Evolutionary conservation across 1,140 invertebrate species (phyloP), one percentile per base, ranked within the genome.

Genomic region (Drosophila chauvacae): DNA sequence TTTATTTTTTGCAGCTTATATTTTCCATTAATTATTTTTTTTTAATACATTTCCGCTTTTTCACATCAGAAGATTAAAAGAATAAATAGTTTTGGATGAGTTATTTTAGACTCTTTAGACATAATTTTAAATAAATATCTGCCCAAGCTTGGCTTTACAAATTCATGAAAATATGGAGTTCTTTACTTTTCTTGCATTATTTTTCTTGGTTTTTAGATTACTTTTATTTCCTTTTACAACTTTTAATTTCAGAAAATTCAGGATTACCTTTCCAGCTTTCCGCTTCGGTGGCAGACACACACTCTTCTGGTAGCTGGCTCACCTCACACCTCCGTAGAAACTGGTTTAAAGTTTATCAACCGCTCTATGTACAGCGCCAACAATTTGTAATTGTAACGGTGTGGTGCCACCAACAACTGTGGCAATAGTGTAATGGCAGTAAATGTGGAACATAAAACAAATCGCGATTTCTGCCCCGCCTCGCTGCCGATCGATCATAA

Each of bases 391-490:
- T 79, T 85, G 85, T 79, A 80, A 66, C 80, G 60, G 64, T 80
- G 85, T 53, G 50, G 64, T 61, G 63, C 42, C 53, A 66, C 42
- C 73, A 81, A 59, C 62, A 77, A 71, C 4, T 58, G 60, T 57
- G 56, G 62, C 60, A 60, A 37, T 70, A 80, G 20, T 80, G 84
- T 74, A 84, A 83, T 88, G 75, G 61, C 77, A 61, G 72, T 81
- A 90, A 90, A 90, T 88, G 81, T 88, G 81, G 85, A 78, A 85
- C 81, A 90, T 90, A 90, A 90, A 81, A 80, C 77, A 90, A 90
- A 90, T 90, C 81, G 78, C 85, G 75, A 90, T 83, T 80, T 65
- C 62, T 90, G 78, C 78, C 81, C 81, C 61, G 77, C 84, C 84
- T 73, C 64, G 70, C 79, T 64, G 65, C 62, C 80, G 86, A 90